A percentile compares a stretch with the other conserved stretches of the same genome.
These are phyloP conservation scores for Ageneiosus marmoratus DNA, from an alignment of 2,113 vertebrate species.

Conservation along the genomic window DNA sequence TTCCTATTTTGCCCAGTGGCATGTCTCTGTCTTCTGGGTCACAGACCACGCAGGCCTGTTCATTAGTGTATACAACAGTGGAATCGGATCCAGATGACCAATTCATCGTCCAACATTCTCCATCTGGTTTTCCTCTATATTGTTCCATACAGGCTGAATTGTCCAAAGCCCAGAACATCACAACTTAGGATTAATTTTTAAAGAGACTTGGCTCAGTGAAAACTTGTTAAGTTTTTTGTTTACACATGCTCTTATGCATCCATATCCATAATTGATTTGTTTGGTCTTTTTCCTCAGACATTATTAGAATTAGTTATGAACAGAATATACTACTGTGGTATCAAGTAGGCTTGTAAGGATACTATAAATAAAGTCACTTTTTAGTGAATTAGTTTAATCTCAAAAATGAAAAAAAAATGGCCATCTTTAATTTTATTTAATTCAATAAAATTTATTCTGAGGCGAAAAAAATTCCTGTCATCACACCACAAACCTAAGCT, in stretches of 20 bases:
- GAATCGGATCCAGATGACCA: slow-evolving; percentile 15
- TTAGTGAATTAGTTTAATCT: too few relatives aligned
- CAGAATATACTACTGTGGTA: neutral
- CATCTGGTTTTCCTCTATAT: neutral
- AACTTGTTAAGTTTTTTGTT: neutral
- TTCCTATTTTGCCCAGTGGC: neutral
- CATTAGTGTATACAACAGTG: neutral
- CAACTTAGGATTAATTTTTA: neutral
- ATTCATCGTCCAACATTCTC: neutral
- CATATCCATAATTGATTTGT: neutral
- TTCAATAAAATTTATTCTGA: too few relatives aligned
- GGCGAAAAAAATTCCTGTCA: too few relatives aligned
- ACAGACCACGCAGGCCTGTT: neutral
- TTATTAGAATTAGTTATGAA: neutral
- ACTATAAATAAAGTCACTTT: too few relatives aligned
- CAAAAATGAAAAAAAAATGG: too few relatives aligned
- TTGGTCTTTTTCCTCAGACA: neutral
- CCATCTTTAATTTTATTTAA: too few relatives aligned
- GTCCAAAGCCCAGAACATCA: neutral
- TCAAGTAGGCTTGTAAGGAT: neutral
- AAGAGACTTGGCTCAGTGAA: neutral
- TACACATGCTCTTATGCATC: neutral
- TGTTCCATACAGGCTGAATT: neutral
- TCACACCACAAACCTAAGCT: too few relatives aligned
- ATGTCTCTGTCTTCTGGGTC: neutral